Conservation (phyloP, 30 jellyfish, hydroid and myxozoan genomes). For the Clytia hemisphaerica region DNA sequence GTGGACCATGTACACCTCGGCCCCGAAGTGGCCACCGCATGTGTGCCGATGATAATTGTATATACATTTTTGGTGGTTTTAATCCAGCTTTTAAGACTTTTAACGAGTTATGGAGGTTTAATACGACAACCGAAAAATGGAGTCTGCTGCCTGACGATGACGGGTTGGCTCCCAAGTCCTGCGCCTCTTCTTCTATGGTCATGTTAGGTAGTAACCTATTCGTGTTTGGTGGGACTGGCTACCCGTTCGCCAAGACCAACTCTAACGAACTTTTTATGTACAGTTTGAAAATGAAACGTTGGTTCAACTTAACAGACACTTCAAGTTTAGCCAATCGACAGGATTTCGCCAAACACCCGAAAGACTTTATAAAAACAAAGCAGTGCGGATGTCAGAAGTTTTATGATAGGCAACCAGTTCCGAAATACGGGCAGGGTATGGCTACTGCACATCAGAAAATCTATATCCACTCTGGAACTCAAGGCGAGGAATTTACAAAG, state of each 20-base stretch:
- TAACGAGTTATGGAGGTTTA: too few species aligned
- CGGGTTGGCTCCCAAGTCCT: constrained; percentile 20
- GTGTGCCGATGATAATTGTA: constrained; percentile 39
- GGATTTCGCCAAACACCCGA: not conserved
- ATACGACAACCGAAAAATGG: constrained; percentile 62
- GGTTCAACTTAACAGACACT: constrained; percentile 25
- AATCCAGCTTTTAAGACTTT: too few species aligned
- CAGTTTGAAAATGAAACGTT: constrained; percentile 27
- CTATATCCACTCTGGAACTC: constrained; percentile 59
- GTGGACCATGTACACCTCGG: too few species aligned
- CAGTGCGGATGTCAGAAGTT: not conserved
- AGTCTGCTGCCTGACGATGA: constrained; percentile 39
- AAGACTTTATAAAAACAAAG: not conserved
- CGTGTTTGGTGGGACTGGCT: constrained; percentile 77
- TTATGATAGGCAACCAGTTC: not conserved
- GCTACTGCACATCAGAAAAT: constrained; percentile 17
- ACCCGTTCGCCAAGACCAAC: constrained; percentile 58
- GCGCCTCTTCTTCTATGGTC: constrained; percentile 65
- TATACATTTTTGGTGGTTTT: constrained; percentile 72
- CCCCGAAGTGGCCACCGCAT: constrained; percentile 91
- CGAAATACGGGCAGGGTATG: constrained; percentile 75
- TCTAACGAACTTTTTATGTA: constrained; percentile 32
- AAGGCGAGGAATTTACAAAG: constrained; percentile 44
- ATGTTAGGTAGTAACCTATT: constrained; percentile 27
- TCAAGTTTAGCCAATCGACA: not conserved